These are phyloP conservation scores for Ecliptopera silaceata DNA, from an alignment of 2,888 invertebrate species.

Conservation along the genomic window DNA sequence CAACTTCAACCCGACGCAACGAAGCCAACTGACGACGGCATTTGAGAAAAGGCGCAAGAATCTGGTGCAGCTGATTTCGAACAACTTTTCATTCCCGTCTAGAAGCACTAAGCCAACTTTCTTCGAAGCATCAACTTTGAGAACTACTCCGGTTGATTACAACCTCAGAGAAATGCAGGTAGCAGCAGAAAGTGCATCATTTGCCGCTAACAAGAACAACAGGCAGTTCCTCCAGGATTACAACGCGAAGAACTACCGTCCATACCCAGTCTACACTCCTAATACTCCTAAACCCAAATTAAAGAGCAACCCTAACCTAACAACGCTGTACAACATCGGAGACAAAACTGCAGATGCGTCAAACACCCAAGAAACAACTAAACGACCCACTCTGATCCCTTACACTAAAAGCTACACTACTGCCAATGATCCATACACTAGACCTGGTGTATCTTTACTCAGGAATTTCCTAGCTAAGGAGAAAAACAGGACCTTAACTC, in stretches of 20 bases:
- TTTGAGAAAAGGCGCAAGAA: slow-evolving; percentile 70
- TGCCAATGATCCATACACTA: slow-evolving; percentile 69
- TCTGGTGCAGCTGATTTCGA: slow-evolving; percentile 70
- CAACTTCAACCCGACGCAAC: slow-evolving; percentile 64
- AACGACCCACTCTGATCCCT: slow-evolving; percentile 70
- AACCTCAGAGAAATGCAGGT: slow-evolving; percentile 85
- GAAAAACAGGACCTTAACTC: slow-evolving; percentile 60
- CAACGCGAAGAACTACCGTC: slow-evolving; percentile 67
- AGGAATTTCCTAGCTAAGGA: slow-evolving; percentile 69
- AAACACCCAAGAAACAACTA: slow-evolving; percentile 54
- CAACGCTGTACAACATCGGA: slow-evolving; percentile 73
- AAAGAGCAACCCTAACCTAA: slow-evolving; percentile 67
- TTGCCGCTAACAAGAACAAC: slow-evolving; percentile 83
- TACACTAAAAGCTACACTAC: slow-evolving; percentile 68
- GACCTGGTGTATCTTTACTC: slow-evolving; percentile 73
- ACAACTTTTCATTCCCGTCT: slow-evolving; percentile 61
- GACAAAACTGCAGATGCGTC: slow-evolving; percentile 50
- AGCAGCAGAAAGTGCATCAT: slow-evolving; percentile 90
- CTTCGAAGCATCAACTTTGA: slow-evolving; percentile 63
- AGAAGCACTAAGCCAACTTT: slow-evolving; percentile 63
- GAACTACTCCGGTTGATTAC: slow-evolving; percentile 67
- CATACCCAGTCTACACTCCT: slow-evolving; percentile 73
- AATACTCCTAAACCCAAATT: slow-evolving; percentile 58
- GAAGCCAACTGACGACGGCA: slow-evolving; percentile 61
- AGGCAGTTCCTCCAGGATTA: slow-evolving; percentile 73